Conservation (phyloP, 2,113 vertebrate species). For the Nesogale talazaci region DNA sequence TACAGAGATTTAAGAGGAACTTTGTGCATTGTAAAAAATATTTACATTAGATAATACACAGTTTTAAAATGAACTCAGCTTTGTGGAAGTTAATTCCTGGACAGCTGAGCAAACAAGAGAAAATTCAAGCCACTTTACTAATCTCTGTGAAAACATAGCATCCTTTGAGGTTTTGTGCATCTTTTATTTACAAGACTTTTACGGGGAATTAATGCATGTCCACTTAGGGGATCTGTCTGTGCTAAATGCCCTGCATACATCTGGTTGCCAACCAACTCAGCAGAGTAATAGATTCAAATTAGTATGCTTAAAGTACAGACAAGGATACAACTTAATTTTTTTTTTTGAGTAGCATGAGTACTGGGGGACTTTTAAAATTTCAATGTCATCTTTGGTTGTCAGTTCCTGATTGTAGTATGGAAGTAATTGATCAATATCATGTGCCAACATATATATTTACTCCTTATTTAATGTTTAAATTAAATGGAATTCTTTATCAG, state of each 20-base stretch:
- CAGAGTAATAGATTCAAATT: background rate
- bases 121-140: conserved; percentile 22
- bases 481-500: background rate
- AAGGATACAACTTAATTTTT: conserved; percentile 47
- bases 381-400: conserved; percentile 35
- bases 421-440: conserved; percentile 25
- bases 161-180: background rate
- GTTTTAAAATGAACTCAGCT: conserved; percentile 45
- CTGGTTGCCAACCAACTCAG: conserved; percentile 48
- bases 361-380: conserved; percentile 8
- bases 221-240: conserved; percentile 14
- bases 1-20: background rate
- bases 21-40: conserved; percentile 47
- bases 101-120: conserved; percentile 40
- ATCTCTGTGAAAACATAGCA: conserved; percentile 58
- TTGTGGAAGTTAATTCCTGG: conserved; percentile 29
- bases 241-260: conserved; percentile 49
- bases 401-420: background rate
- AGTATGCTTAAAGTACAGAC: conserved; percentile 42
- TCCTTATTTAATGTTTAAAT: conserved; percentile 41
- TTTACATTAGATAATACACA: background rate
- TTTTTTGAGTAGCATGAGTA: conserved; percentile 12
- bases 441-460: background rate
- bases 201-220: background rate
- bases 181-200: conserved; percentile 38